Percentiles rank a stretch among this genome's conserved stretches.
Evolutionary conservation across 2,888 invertebrate species (phyloP).

Genomic region (Tetramorium bicarinatum): DNA sequence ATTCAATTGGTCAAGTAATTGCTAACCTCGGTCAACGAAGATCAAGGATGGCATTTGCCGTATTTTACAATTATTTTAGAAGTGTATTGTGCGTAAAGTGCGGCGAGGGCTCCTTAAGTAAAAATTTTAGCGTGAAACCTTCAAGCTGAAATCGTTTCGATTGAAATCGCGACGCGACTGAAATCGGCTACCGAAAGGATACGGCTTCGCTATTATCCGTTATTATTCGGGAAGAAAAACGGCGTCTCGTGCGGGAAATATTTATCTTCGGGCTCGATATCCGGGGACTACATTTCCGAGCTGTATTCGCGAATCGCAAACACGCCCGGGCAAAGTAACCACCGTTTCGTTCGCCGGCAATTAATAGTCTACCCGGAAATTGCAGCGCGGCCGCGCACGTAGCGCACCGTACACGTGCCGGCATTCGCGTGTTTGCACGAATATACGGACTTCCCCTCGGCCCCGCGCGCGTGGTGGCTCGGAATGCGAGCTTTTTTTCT

Average conservation of each 20-base stretch:
- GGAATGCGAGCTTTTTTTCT: conserved; percentile 25
- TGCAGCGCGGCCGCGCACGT: conserved; percentile 59
- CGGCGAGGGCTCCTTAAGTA: background rate
- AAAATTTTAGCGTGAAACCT: background rate
- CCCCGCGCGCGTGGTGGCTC: background rate
- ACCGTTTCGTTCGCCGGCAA: conserved; percentile 60
- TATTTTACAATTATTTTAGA: no score
- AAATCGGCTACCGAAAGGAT: conserved; percentile 11
- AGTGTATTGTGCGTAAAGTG: no score
- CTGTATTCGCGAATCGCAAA: conserved; percentile 57
- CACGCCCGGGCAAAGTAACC: conserved; percentile 61
- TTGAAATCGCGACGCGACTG: conserved; percentile 5
- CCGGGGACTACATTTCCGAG: conserved; percentile 45
- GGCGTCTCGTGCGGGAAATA: background rate
- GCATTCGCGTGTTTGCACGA: conserved; percentile 55
- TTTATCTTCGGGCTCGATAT: conserved; percentile 38
- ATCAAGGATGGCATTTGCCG: no score
- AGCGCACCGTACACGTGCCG: conserved; percentile 53
- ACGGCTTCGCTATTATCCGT: conserved; percentile 25
- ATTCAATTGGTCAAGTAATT: no score
- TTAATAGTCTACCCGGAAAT: conserved; percentile 73
- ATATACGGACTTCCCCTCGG: conserved; percentile 28
- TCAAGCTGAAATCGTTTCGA: background rate
- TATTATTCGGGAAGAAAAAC: conserved; percentile 30
- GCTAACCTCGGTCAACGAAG: no score